Base-by-base conservation (phyloP, 2,113 vertebrate genomes). In the Hemibagrus wyckioides region DNA sequence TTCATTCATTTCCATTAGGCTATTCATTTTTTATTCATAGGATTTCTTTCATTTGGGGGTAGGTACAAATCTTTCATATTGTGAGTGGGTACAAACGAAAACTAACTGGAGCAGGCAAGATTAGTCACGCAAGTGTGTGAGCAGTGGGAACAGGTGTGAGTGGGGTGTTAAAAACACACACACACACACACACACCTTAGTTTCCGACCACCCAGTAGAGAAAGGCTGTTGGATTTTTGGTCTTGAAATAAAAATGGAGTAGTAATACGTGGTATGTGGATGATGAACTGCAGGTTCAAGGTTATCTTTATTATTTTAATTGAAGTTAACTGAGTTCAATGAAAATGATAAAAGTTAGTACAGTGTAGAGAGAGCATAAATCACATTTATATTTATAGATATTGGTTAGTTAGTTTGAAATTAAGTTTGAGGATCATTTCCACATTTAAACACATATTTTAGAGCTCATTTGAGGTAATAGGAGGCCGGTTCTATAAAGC, bases 171-270 rank as follows among this genome's bases (percentile, higher is more conserved):
- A 30, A 23, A 52, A 76, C 33, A 69, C 11, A 14, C 14, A 50
- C 14, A 77, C 6, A 8, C 50, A 3, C 3, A 33, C 17, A 80
- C 50, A 80, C n/a, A 80, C 76, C 50, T 54, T 17, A 36, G n/a
- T 52, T n/a, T 52, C 52, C 41, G 93, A 93, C 92, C 94, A 93
- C 93, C 90, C 90, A 91, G 81, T 30, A 0, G 21, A 89, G 52
- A 50, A 36, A 15, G 36, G 65, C 33, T 52, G 79, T 83, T 83
- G 63, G 82, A 61, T 82, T 90, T 93, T 93, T 94, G 90, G 92
- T 91, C 87, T 86, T 48, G n/a, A n/a, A n/a, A n/a, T n/a, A n/a
- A n/a, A n/a, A n/a, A n/a, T 48, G 44, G 6, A 48, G 36, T 6
- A 50, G 44, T 54, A 33, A 67, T 50, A 67, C 11, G 50, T 33